Percentiles rank a stretch among this genome's conserved stretches.
Conservation (phyloP, 2,797 vertebrate species). For the Lutjanus argentimaculatus region DNA sequence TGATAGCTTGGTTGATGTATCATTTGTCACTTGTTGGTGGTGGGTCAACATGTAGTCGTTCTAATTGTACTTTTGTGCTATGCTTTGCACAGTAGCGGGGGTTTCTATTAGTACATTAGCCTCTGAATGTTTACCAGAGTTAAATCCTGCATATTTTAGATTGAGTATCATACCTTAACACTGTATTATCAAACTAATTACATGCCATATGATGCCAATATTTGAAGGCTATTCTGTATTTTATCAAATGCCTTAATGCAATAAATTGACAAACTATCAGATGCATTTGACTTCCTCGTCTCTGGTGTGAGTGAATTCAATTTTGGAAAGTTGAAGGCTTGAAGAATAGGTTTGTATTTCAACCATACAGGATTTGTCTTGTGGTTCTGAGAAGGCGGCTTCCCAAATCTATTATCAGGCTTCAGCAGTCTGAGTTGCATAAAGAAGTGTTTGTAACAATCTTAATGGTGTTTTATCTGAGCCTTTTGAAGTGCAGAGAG, state of each 20-base stretch:
- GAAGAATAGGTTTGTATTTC: too few species aligned
- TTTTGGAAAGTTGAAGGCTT: too few species aligned
- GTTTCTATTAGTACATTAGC: constrained; percentile 34
- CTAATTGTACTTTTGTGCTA: constrained; percentile 28
- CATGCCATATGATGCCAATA: constrained; percentile 51
- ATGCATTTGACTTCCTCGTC: not conserved
- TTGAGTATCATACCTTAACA: not conserved
- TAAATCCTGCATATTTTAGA: constrained; percentile 44
- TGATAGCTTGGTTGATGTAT: constrained; percentile 34
- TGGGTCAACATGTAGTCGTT: constrained; percentile 51
- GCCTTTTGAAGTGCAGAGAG: too few species aligned
- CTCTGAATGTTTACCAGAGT: constrained; percentile 2
- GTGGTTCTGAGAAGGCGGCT: too few species aligned
- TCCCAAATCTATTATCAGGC: too few species aligned
- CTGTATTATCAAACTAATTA: constrained; percentile 39
- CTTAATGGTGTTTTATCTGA: too few species aligned
- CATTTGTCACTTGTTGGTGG: constrained; percentile 50
- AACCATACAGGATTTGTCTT: too few species aligned
- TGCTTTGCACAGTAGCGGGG: constrained; percentile 31
- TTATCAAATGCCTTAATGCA: constrained; percentile 75
- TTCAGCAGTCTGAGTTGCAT: too few species aligned
- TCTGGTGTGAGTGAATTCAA: not conserved
- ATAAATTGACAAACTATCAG: constrained; percentile 62
- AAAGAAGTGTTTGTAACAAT: too few species aligned
- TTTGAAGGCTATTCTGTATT: constrained; percentile 60